phyloP scores from a whole-genome alignment of 2,888 invertebrate species.

The Cheilosia vulpina region DNA sequence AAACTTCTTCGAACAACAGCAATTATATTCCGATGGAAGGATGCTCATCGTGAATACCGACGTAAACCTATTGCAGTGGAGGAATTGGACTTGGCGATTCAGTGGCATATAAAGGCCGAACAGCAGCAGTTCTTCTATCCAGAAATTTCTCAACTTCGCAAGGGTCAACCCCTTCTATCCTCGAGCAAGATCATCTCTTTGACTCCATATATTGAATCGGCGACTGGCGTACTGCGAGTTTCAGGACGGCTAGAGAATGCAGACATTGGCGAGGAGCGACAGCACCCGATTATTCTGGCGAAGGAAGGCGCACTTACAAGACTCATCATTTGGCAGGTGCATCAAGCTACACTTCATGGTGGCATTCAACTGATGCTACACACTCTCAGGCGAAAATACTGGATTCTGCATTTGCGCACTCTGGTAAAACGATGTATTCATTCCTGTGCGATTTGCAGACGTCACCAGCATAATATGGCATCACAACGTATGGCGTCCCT shows the following conservation, averaged over 20 bases:
- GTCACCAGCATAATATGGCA: no score
- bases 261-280: neutral
- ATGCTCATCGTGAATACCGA: neutral
- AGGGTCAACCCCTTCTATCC: neutral
- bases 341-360: no score
- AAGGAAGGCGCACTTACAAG: constrained; percentile 17
- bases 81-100: neutral
- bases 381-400: no score
- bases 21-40: constrained; percentile 8
- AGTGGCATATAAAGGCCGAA: constrained; percentile 10
- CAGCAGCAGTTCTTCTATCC: neutral
- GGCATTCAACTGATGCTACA: no score
- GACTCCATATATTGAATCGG: neutral
- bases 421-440: no score
- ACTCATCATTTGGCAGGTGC: no score
- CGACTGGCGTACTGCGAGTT: constrained; percentile 2
- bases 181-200: neutral
- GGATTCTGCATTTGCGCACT: no score
- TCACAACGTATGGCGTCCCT: no score
- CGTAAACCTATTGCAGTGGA: neutral
- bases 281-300: neutral
- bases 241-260: constrained; percentile 4
- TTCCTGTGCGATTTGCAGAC: no score
- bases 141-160: neutral
- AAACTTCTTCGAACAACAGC: constrained; percentile 11